Evolutionary conservation across 1,140 invertebrate genomes (phyloP).

Genomic region (Aethina tumida): DNA sequence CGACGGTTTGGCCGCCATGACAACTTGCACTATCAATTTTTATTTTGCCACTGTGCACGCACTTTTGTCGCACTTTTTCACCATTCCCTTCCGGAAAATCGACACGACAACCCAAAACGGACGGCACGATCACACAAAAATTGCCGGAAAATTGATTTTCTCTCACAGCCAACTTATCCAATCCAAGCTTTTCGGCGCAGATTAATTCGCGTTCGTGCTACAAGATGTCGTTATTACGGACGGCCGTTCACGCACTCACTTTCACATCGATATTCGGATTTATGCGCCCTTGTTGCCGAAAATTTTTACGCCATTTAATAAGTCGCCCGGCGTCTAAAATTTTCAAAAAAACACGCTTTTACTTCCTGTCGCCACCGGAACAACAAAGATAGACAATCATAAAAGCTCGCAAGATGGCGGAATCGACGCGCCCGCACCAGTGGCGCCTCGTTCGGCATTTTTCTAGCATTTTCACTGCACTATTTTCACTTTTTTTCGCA

Average conservation of each 20-base stretch:
- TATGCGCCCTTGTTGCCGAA: too few species aligned
- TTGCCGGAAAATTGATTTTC: constrained; percentile 21
- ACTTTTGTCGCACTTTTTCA: constrained; percentile 5
- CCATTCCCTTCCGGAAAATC: constrained; percentile 12
- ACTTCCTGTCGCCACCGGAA: constrained; percentile 21
- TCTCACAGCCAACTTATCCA: constrained; percentile 13
- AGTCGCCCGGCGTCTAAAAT: too few species aligned
- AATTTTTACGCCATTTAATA: too few species aligned
- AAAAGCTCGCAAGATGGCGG: constrained; percentile 7
- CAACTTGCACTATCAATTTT: constrained; percentile 37
- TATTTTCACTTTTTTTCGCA: too few species aligned
- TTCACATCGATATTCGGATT: too few species aligned
- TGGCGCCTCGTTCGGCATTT: constrained; percentile 4
- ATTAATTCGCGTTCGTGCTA: constrained; percentile 12
- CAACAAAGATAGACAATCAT: constrained; percentile 13
- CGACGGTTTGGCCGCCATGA: constrained; percentile 49
- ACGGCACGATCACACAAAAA: constrained; percentile 12
- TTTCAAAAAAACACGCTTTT: constrained; percentile 11
- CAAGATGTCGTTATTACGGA: constrained; percentile 26
- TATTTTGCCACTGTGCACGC: constrained; percentile 8
- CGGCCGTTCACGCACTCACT: constrained; percentile 9
- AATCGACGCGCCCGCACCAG: too few species aligned
- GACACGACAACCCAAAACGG: constrained; percentile 2
- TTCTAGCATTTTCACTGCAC: too few species aligned
- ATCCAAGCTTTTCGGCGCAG: constrained; percentile 17